A percentile compares a stretch with the other conserved stretches of the same genome.
Evolutionary conservation across 2,797 vertebrate genomes (phyloP).

Genomic region (Choloepus didactylus): DNA sequence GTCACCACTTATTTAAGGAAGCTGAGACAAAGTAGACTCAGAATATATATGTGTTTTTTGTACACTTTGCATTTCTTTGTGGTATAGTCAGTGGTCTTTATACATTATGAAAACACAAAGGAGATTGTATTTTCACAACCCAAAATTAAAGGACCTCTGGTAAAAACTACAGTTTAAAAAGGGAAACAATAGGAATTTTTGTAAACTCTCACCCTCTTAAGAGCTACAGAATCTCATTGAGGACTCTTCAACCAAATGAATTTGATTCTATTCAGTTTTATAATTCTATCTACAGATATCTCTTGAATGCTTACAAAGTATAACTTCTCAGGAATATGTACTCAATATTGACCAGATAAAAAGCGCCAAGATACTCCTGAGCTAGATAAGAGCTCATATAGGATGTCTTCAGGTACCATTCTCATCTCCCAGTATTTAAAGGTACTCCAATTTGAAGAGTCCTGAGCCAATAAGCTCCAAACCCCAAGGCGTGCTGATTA

Average conservation of each 20-base stretch:
- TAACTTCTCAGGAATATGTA: neutral
- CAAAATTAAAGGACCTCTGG: neutral
- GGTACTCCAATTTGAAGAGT: neutral
- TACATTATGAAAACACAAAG: neutral
- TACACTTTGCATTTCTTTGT: neutral
- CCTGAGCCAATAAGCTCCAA: neutral
- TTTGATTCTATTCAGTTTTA: constrained; percentile 5
- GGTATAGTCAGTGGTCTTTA: neutral
- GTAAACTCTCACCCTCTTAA: neutral
- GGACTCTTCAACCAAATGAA: neutral
- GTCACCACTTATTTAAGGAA: neutral
- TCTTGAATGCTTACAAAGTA: neutral
- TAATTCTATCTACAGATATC: neutral
- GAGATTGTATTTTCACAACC: neutral
- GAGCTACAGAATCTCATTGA: neutral
- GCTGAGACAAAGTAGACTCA: neutral
- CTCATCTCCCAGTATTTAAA: neutral
- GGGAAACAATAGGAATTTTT: neutral
- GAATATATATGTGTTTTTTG: neutral
- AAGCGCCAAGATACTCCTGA: neutral
- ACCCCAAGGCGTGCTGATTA: neutral
- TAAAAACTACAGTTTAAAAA: constrained; percentile 12
- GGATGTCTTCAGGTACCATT: neutral
- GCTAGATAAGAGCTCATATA: neutral
- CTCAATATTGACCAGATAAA: neutral